Evolutionary conservation across 1,140 invertebrate species (phyloP), one percentile per base, ranked within the genome.

Genomic region (Camponotus floridanus): DNA sequence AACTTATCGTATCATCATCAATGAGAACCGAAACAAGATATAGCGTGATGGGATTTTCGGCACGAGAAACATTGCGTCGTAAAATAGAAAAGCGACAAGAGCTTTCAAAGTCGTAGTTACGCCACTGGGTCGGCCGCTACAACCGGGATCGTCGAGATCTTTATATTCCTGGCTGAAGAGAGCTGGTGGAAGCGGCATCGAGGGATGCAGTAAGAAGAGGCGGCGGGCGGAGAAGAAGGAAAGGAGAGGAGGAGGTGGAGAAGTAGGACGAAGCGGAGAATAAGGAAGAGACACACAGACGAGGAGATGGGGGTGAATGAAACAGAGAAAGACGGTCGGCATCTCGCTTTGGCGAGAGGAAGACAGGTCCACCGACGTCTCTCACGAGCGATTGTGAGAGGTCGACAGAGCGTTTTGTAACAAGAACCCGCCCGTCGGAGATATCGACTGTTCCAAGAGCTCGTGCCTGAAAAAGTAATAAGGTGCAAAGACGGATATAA

Each of bases 401-500:
- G 70, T 88, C 87, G 87, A 87, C 89, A 91, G 92, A 92, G 87
- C 92, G 89, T 92, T 92, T 92, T 93, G 91, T 92, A 91, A 93
- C 91, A 88, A 92, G 91, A 92, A 86, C 90, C 67, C 86, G 91
- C 88, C 85, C 83, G 76, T 68, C 64, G 68, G 86, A 85, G 87
- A 92, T 92, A 93, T 93, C 91, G 91, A 91, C 91, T 91, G 85
- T 86, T 83, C 71, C 86, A 68, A 74, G 55, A 61, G 79, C 78
- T 83, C 62, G 45, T 73, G 86, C 74, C 76, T 92, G 91, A 92
- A 92, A 92, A 92, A 92, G 91, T 92, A 92, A 93, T 92, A 92
- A 92, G 89, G 91, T 88, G 87, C 88, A 91, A 88, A 90, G 89
- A 85, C 65, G 87, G 87, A 57, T 81, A 90, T 87, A 92, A 92